Conservation (phyloP, 2,113 vertebrate species). For the Charina bottae region DNA sequence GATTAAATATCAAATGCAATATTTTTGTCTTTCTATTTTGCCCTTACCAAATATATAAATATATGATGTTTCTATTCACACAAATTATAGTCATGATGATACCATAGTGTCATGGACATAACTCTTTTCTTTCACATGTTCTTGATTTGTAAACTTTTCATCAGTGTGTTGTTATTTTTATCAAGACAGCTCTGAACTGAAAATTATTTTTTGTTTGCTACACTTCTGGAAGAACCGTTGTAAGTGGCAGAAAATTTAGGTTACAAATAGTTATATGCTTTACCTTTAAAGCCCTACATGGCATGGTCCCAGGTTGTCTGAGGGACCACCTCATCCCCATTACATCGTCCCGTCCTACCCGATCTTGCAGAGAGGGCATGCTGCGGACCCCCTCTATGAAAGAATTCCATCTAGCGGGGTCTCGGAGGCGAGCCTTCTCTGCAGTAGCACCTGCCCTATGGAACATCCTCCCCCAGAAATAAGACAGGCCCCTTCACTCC, state of each 20-base stretch:
- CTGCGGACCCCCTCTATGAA: too few species aligned
- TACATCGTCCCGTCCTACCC: too few species aligned
- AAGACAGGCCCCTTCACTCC: too few species aligned
- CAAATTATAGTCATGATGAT: conserved; percentile 14
- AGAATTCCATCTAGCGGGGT: too few species aligned
- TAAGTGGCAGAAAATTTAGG: neutral
- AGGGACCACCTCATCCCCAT: too few species aligned
- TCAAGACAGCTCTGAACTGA: neutral
- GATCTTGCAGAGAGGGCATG: too few species aligned
- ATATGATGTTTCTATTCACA: conserved; percentile 3
- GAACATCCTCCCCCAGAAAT: too few species aligned
- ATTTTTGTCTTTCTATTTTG: conserved; percentile 2
- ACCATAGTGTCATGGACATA: neutral
- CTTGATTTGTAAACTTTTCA: conserved; percentile 3
- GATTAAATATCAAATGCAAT: conserved; percentile 24
- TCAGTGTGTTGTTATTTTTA: neutral
- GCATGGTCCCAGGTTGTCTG: too few species aligned
- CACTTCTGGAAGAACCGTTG: neutral
- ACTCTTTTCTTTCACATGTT: neutral
- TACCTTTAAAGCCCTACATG: too few species aligned
- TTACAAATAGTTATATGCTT: neutral
- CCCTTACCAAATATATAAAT: conserved; percentile 4
- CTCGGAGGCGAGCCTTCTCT: too few species aligned
- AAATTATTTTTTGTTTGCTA: neutral
- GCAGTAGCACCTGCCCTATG: too few species aligned